These are phyloP conservation scores for Patiria miniata DNA, from an alignment of 35 echinoderm and acorn worm genomes.

Conservation along the genomic window DNA sequence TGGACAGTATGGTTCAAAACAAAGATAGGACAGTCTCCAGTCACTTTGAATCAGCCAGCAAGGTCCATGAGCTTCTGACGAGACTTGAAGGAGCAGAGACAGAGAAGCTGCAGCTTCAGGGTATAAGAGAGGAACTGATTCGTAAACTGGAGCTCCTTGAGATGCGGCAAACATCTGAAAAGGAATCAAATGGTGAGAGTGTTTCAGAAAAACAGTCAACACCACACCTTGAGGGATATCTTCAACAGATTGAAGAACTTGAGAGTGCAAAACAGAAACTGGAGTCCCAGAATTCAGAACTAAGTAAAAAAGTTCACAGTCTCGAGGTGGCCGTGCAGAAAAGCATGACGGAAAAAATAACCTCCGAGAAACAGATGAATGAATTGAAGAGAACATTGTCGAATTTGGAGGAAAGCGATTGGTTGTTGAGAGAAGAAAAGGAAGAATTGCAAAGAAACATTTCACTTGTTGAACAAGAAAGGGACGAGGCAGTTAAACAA, in stretches of 20 bases:
- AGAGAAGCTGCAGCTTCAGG: conserved; percentile 56
- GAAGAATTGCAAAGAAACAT: conserved; percentile 21
- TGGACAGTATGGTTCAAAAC: conserved; percentile 76
- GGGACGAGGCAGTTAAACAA: neutral
- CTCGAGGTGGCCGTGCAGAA: conserved; percentile 23
- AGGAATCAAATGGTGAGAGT: neutral
- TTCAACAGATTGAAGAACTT: conserved; percentile 14
- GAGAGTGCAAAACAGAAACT: conserved; percentile 2
- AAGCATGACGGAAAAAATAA: neutral
- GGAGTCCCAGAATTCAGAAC: neutral
- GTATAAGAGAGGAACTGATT: conserved; percentile 50
- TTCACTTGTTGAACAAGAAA: neutral
- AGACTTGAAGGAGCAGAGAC: conserved; percentile 63
- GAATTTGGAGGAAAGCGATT: conserved; percentile 9
- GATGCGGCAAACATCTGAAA: neutral
- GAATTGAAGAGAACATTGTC: neutral
- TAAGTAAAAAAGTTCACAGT: neutral
- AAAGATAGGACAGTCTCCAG: conserved; percentile 68
- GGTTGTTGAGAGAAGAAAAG: conserved; percentile 6
- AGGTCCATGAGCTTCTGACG: conserved; percentile 71
- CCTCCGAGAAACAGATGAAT: neutral
- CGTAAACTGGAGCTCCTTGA: conserved; percentile 58
- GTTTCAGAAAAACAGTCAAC: neutral
- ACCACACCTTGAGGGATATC: neutral
- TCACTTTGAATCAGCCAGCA: conserved; percentile 82